Base-by-base conservation (phyloP, 2,888 invertebrate genomes). In the Sesamia inferens region DNA sequence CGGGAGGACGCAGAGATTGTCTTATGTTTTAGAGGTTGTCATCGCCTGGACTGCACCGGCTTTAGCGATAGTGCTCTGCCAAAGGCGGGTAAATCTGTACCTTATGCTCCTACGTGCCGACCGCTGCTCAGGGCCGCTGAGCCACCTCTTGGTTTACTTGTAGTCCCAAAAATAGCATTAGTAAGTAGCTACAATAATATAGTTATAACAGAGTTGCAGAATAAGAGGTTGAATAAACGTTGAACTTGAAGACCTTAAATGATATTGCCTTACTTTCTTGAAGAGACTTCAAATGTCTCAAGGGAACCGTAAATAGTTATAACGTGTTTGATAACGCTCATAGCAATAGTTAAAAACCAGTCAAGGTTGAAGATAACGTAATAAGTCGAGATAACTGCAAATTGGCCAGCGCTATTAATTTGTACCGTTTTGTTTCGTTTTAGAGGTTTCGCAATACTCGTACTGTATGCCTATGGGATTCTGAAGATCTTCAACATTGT, bases 301-400 rank as follows among this genome's bases (percentile, higher is more conserved):
- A 78, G 74, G 78, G 72, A 77, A 73, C 78, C 70, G 57, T 68
- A 70, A 80, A 78, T 80, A 79, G 81, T 83, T 82, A 76, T 73
- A 78, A 67, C 71, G 67, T 16, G 64, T 22, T 72, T 82, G 83
- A 87, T 86, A 86, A 85, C 72, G 78, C 84, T 85, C 79, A 64
- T 79, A 85, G 87, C 77, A 85, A 87, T 85, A 84, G 86, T 86
- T 87, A 84, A 85, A 84, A 79, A 83, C 83, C 71, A 82, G 78
- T 78, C 88, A 88, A 88, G 88, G 88, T 81, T 88, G 67, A 57
- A 88, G 89, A 89, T 89, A 89, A 88, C 79, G 76, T 85, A 89
- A 89, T 87, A 84, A 87, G 78, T 84, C 24, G 76, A 85, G 85
- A 88, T 88, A 87, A 82, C 82, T 82, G 82, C 76, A 76, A 87